Conservation (phyloP, 30 jellyfish, hydroid and myxozoan genomes). For the Aurelia aurita region DNA sequence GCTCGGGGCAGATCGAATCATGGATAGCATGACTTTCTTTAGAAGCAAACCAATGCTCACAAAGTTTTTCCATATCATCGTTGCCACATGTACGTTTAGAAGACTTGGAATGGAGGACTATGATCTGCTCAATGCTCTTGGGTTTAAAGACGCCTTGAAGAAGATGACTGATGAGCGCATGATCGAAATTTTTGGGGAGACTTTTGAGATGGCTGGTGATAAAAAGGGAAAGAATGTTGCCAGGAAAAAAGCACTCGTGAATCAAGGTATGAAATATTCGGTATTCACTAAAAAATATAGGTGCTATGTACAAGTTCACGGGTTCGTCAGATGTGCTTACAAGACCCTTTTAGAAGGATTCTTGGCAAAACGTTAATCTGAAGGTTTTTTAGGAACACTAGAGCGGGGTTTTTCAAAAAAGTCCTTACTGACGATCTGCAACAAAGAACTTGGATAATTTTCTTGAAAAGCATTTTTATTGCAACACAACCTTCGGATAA, state of each 20-base stretch:
- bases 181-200: conserved; percentile 15
- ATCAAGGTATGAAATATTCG: neutral
- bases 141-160: conserved; percentile 69
- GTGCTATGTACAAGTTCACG: no score
- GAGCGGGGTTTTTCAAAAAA: no score
- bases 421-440: no score
- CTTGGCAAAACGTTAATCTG: no score
- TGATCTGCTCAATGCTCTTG: conserved; percentile 61
- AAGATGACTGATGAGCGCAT: conserved; percentile 53
- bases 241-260: neutral
- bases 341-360: no score
- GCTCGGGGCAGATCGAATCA: conserved; percentile 11
- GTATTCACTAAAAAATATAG: no score
- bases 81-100: conserved; percentile 76
- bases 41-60: conserved; percentile 47
- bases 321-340: no score
- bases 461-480: no score
- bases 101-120: conserved; percentile 70
- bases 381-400: no score
- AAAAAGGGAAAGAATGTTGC: neutral
- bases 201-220: neutral
- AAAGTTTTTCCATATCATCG: conserved; percentile 70
- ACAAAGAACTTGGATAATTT: no score
- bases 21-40: conserved; percentile 36
- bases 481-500: no score